Evolutionary conservation across 1,140 invertebrate genomes (phyloP), one percentile per base, ranked within the genome.

Genomic region (Drosophila miranda): DNA sequence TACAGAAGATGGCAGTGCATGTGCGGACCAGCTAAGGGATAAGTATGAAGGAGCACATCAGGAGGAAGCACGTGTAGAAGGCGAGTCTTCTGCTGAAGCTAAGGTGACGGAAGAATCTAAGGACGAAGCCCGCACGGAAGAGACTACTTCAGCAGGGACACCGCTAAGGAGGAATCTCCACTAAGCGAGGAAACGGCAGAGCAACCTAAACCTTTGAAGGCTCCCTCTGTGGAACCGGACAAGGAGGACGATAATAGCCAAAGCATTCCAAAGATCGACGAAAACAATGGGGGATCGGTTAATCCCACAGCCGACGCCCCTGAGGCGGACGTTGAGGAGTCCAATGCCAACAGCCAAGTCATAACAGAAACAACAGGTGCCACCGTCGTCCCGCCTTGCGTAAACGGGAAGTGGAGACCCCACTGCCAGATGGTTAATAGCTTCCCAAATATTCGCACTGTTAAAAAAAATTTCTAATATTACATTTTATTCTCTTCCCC

Each of bases 341-440:
- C 34, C 34, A 13, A 13, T 38, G 34, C 11, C 11, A 11, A 4
- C 34, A 38, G 9, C 3, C 34, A 11, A 13, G 11, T 13, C 11
- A 38, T 0, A 38, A 38, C 11, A 13, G 34, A 73, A 84, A 81
- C 73, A 86, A 86, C 73, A 86, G 82, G 81, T 86, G 80, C 86
- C 60, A 79, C 38, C 30, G 42, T 16, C 38, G 46, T 50, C 16
- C 45, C 70, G 51, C 8, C n/a, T 34, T 53, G 45, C 63, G 64
- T 28, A 62, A 75, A 19, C 58, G 58, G 19, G 52, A 63, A 23
- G 55, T 46, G 58, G 79, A 84, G 57, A 44, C 49, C 42, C 45
- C 66, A 30, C 57, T 63, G 1, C 45, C 62, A 87, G 77, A 86
- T 71, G 81, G 81, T 86, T 87, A 86, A 87, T 86, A 87, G 61